Evolutionary conservation across 2,797 vertebrate species (phyloP), one percentile per base, ranked within the genome.

Genomic region (Fratercula arctica): DNA sequence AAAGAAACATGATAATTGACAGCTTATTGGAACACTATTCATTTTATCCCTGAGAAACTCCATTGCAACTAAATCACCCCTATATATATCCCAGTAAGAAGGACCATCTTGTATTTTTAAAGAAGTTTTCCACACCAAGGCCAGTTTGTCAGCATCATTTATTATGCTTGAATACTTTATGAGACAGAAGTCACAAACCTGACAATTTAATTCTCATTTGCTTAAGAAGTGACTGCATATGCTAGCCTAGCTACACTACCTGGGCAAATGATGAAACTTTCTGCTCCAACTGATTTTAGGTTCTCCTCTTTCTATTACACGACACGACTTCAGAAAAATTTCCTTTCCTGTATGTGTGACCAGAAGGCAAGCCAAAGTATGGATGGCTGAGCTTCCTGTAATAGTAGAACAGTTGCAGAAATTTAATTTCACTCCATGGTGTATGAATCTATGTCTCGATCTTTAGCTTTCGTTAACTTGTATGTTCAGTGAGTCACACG

Each of bases 91-190:
- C 26, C 60, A 67, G 56, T 13, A 75, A 70, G 70, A 75, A 92
- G 89, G 31, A 89, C 43, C 67, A 92, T 79, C 83, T 87, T 82
- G 25, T 82, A 78, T 82, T 64, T 93, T 90, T 59, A 95, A 82
- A 95, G 73, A 83, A 60, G 67, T 59, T 85, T 88, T 68, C 89
- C 57, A 75, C 3, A 14, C 83, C 86, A 85, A 82, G 67, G 48
- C 75, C 29, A 45, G 67, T 74, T 82, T 91, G 66, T 78, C 93
- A 90, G 86, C 75, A 85, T 45, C 61, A 90, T 82, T 85, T 90
- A 72, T 87, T 92, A 82, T 50, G 43, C 93, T 4, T 59, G 79
- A 93, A 78, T 54, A 67, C 79, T 89, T 66, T 74, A 70, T 31
- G 56, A 93, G 74, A 67, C 46, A 80, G 50, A 87, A 93, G 64